Conservation (phyloP, 2,113 vertebrate genomes). For the Semicossyphus pulcher region DNA sequence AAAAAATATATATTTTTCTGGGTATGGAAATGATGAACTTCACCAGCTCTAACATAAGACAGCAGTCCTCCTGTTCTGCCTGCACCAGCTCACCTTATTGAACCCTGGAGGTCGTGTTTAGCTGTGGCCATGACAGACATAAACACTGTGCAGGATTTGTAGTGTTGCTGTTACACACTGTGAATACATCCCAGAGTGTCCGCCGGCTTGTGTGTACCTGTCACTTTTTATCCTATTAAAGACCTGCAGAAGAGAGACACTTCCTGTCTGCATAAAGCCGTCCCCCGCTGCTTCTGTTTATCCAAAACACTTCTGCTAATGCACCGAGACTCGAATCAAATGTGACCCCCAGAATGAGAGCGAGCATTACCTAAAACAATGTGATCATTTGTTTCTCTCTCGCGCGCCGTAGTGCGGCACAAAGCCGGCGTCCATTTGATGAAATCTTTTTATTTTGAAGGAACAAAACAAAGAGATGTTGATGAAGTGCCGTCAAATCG, state of each 20-base stretch:
- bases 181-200: background rate
- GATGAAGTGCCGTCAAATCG: background rate
- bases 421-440: conserved; percentile 86
- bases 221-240: conserved; percentile 91
- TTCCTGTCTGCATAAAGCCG: conserved; percentile 87
- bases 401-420: conserved; percentile 88
- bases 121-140: too few relatives aligned
- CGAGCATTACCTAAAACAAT: conserved; percentile 87
- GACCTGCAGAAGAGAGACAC: conserved; percentile 85
- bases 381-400: conserved; percentile 81
- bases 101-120: too few relatives aligned
- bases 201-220: conserved; percentile 85
- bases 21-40: too few relatives aligned
- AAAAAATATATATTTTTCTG: too few relatives aligned
- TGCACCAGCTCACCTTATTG: too few relatives aligned
- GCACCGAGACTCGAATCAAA: conserved; percentile 96
- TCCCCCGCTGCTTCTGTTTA: conserved; percentile 97
- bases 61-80: too few relatives aligned
- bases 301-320: conserved; percentile 95
- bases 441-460: conserved; percentile 87
- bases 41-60: too few relatives aligned
- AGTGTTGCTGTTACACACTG: background rate
- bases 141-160: background rate
- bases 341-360: conserved; percentile 93
- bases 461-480: conserved; percentile 75